Evolutionary conservation across 2,113 vertebrate species (phyloP).

Genomic region (Ursus arctos): DNA sequence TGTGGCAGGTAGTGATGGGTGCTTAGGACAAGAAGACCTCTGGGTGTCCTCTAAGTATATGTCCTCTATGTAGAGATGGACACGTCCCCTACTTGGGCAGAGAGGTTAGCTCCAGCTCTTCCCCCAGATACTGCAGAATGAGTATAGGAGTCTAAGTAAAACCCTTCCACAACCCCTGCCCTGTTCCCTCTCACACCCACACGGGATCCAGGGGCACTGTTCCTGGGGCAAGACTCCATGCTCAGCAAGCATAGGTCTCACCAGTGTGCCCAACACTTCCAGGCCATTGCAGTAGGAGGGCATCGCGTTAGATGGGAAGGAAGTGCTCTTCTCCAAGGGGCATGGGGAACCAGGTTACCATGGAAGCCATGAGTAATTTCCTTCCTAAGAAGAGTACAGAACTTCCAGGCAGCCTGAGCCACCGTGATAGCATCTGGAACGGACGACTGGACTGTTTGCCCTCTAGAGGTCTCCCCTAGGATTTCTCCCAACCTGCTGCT

Average conservation of each 20-base stretch:
- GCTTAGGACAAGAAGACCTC: neutral
- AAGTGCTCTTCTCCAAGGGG: conserved; percentile 35
- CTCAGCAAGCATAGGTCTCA: neutral
- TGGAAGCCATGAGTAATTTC: conserved; percentile 79
- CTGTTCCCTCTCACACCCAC: neutral
- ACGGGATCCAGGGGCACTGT: neutral
- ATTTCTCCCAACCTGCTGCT: neutral
- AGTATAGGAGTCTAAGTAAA: neutral
- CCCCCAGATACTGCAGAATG: too few relatives aligned
- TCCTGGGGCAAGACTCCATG: neutral
- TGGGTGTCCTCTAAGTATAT: neutral
- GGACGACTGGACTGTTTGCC: neutral
- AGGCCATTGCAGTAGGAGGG: neutral
- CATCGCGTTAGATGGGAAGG: conserved; percentile 53
- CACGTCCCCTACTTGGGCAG: neutral
- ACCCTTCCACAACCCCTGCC: neutral
- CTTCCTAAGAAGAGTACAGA: conserved; percentile 75
- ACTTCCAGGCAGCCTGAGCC: conserved; percentile 54
- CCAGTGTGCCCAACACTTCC: neutral
- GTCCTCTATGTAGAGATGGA: neutral
- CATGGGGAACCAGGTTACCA: conserved; percentile 3
- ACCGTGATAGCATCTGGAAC: neutral
- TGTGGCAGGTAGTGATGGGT: neutral
- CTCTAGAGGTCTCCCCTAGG: neutral
- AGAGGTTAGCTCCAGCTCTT: neutral